Evolutionary conservation across 2,888 invertebrate species (phyloP).

Genomic region (Dasysyrphus tricinctus): DNA sequence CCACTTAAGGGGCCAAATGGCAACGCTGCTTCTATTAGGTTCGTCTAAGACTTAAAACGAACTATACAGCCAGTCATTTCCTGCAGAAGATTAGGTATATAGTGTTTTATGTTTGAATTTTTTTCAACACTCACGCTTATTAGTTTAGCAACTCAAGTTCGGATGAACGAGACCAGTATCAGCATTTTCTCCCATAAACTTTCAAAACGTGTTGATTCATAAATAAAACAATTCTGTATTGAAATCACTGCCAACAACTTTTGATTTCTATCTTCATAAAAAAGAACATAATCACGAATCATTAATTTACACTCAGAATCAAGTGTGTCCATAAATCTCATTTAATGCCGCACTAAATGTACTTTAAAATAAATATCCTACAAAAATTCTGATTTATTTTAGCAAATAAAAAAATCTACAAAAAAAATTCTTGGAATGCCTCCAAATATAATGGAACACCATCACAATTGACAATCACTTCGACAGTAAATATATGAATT

Average conservation of each 20-base stretch:
- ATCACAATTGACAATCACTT: slow-evolving; percentile 18
- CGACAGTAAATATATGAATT: slow-evolving; percentile 80
- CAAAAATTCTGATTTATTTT: slow-evolving; percentile 43
- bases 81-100: too few species aligned
- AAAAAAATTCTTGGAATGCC: slow-evolving; percentile 38
- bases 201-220: too few species aligned
- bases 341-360: slow-evolving; percentile 44
- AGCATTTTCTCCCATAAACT: too few species aligned
- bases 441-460: slow-evolving; percentile 39
- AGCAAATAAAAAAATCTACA: slow-evolving; percentile 34
- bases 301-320: not conserved
- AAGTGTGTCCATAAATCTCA: slow-evolving; percentile 21
- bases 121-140: too few species aligned
- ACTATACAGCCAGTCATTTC: too few species aligned
- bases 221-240: too few species aligned
- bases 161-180: too few species aligned
- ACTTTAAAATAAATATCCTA: slow-evolving; percentile 29
- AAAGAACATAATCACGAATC: not conserved
- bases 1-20: too few species aligned
- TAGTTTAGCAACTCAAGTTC: too few species aligned
- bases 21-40: too few species aligned
- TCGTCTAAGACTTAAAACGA: too few species aligned
- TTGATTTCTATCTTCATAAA: not conserved
- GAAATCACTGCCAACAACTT: not conserved
- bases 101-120: too few species aligned